Base-by-base conservation (phyloP, 1,140 invertebrate species). In the Metopolophium dirhodum region DNA sequence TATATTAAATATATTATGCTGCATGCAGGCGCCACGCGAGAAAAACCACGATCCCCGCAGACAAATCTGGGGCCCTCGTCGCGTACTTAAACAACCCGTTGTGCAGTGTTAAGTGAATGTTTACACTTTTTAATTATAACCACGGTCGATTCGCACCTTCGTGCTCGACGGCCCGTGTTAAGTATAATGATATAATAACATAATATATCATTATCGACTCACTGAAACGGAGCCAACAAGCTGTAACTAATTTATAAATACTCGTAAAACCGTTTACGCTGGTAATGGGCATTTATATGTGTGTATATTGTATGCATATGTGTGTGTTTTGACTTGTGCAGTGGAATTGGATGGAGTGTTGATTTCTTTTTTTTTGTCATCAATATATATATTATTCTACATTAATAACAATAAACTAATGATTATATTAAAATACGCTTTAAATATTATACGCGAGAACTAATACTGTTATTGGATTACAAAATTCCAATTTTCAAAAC, bases 231-330 rank as follows among this genome's bases (percentile, higher is more conserved):
- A 92, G 82, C 35, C 91, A 92, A 92, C 49, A 30, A 41, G 30
- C 91, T 45, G 49, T 92, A 30, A 85, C 82, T 92, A 92, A 92
- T 92, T 92, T 85, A 85, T 85, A 92, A 92, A 54, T 85, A 57
- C 57, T 82, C 57, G 7, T 82, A 57, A 7, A 92, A 54, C 7
- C 35, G 35, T 92, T 54, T 41, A 45, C 23, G 47, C 41, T 9
- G 18, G 30, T n/a, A n/a, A n/a, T 77, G n/a, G 18, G 8, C 14
- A 41, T 83, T 41, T 83, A 83, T 83, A 82, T 82, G 23, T 35
- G 68, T 18, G 49, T n/a, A 8, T 77, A 30, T n/a, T 30, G 30
- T 68, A 35, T n/a, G 11, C 14, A 82, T 82, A 35, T 6, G 77
- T 35, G 35, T 82, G 77, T 41, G 7, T 51, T 22, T 51, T 51